phyloP scores from a whole-genome alignment of 2,797 vertebrate species.

The Oophaga sylvatica region DNA sequence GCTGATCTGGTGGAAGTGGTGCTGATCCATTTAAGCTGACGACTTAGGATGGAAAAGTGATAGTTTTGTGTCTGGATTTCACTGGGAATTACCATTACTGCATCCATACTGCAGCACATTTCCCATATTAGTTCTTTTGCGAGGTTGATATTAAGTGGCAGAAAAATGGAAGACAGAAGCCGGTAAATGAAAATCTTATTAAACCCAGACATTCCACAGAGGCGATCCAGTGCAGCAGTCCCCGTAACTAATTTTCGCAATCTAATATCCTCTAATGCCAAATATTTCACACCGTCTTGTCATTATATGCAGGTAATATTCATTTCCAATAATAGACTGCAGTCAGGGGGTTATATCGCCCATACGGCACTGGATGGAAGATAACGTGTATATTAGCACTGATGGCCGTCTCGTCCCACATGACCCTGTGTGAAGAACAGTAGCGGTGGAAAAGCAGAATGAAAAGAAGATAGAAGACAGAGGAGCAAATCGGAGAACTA shows the following conservation, averaged over 20 bases:
- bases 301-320: slow-evolving; percentile 18
- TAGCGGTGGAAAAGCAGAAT: too few relatives aligned
- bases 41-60: not conserved
- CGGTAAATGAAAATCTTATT: slow-evolving; percentile 43
- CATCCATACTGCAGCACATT: not conserved
- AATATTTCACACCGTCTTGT: slow-evolving; percentile 29
- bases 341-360: not conserved
- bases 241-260: not conserved
- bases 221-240: not conserved
- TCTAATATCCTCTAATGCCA: slow-evolving; percentile 35
- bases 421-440: too few relatives aligned
- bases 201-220: slow-evolving; percentile 13
- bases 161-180: too few relatives aligned
- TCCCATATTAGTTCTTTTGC: not conserved
- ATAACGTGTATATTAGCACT: too few relatives aligned
- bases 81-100: not conserved
- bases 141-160: slow-evolving; percentile 9
- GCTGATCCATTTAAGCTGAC: not conserved
- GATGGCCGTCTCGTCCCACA: too few relatives aligned
- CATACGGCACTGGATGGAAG: not conserved
- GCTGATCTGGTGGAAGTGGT: not conserved
- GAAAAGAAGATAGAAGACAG: too few relatives aligned
- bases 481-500: too few relatives aligned
- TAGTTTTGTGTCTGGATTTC: not conserved
- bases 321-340: not conserved